Evolutionary conservation across 1,140 invertebrate genomes (phyloP), one percentile per base, ranked within the genome.

Genomic region (Brachionus asplanchnoidis): DNA sequence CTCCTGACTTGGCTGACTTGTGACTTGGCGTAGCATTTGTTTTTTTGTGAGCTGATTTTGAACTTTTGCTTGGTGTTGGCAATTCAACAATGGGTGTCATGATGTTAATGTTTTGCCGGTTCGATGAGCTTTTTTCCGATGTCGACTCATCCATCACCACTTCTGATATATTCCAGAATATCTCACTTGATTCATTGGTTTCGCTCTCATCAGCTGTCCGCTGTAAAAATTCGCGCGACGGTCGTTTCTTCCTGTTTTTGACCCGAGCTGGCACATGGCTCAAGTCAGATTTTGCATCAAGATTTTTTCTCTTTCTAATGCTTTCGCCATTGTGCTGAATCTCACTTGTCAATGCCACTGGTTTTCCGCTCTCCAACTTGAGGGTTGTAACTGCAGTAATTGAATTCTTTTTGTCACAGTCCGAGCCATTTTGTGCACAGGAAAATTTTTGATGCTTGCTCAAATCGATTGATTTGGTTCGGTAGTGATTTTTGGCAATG

Each of bases 91-190:
- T 84, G 32, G 82, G 79, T 26, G 79, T 65, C 79, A 82, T 82
- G n/a, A 82, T 65, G 53, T 82, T 77, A n/a, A 77, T 26, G 11
- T 77, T 77, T 14, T 7, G 44, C 7, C 42, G 73, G 11, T 17
- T 77, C 14, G 20, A 20, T n/a, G 70, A 36, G 23, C 44, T 26
- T 23, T 73, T 73, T 2, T 73, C 68, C 9, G 32, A 50, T 26
- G 73, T 53, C 26, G 73, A 68, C 28, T 82, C 79, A 11, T 82
- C 79, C n/a, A 82, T 44, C 5, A 82, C 17, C 2, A 68, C 79
- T 44, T 82, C 79, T 8, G 73, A 77, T 17, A 77, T 77, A 68
- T 82, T 82, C 79, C 79, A 82, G 65, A 82, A 82, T 65, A 68
- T 68, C 23, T 82, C 79, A 44, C 50, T 65, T 9, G 56, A 53